Evolutionary conservation across 1,140 invertebrate genomes (phyloP).

Genomic region (Cyrtorhinus lividipennis): DNA sequence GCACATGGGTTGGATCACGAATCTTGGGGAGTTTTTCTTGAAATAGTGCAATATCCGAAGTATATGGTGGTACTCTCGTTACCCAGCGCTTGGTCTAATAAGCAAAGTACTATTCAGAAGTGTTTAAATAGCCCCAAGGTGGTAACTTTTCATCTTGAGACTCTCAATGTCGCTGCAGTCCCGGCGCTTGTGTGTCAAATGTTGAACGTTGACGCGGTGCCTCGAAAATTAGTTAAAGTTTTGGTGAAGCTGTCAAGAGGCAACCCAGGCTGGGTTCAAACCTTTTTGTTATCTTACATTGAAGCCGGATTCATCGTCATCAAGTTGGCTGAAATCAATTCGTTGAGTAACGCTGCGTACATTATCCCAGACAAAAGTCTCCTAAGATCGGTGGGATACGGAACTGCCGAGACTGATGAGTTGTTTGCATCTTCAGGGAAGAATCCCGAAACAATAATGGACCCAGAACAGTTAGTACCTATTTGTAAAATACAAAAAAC

Average conservation of each 20-base stretch:
- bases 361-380: slow-evolving; percentile 8
- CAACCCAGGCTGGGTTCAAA: slow-evolving; percentile 48
- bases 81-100: slow-evolving; percentile 2
- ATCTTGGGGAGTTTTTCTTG: slow-evolving; percentile 34
- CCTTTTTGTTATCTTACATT: slow-evolving; percentile 40
- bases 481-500: slow-evolving; percentile 12
- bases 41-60: slow-evolving; percentile 28
- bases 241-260: slow-evolving; percentile 39
- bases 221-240: slow-evolving; percentile 44
- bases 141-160: slow-evolving; percentile 6
- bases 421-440: neutral
- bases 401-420: neutral
- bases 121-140: slow-evolving; percentile 1
- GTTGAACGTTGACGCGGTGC: slow-evolving; percentile 40
- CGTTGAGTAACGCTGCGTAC: slow-evolving; percentile 7
- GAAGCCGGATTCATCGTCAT: slow-evolving; percentile 31
- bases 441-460: neutral
- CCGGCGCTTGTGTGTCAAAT: slow-evolving; percentile 43
- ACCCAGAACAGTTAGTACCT: neutral
- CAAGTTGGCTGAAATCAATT: neutral
- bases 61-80: slow-evolving; percentile 5
- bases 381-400: neutral
- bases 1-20: slow-evolving; percentile 37
- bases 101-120: neutral
- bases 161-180: slow-evolving; percentile 1